These are phyloP conservation scores for Hirtodrosophila trivittata DNA, from an alignment of 2,888 invertebrate species.

Conservation along the genomic window DNA sequence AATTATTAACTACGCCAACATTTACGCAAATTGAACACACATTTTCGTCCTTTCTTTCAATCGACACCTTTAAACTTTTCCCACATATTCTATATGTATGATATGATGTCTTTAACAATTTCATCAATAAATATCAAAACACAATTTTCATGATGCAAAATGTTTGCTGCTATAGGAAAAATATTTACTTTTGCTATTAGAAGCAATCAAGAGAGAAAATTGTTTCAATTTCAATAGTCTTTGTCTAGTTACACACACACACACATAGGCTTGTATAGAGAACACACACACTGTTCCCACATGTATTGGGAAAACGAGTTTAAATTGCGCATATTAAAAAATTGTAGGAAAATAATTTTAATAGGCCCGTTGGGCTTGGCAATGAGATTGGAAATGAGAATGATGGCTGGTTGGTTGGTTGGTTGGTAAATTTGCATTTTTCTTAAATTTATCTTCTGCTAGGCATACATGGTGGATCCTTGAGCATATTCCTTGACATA, in stretches of 20 bases:
- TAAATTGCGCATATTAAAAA: slow-evolving; percentile 43
- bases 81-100: too few relatives aligned
- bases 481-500: slow-evolving; percentile 72
- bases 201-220: slow-evolving; percentile 35
- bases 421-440: slow-evolving; percentile 69
- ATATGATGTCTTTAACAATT: not conserved
- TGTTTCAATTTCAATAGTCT: slow-evolving; percentile 14
- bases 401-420: slow-evolving; percentile 1
- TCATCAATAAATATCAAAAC: slow-evolving; percentile 13
- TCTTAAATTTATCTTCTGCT: slow-evolving; percentile 72
- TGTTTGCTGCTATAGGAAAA: slow-evolving; percentile 11
- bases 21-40: slow-evolving; percentile 1
- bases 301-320: slow-evolving; percentile 11
- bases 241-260: slow-evolving; percentile 12
- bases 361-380: not conserved
- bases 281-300: too few relatives aligned
- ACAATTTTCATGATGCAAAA: slow-evolving; percentile 8
- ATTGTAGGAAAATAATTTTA: slow-evolving; percentile 54
- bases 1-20: not conserved
- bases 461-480: slow-evolving; percentile 50
- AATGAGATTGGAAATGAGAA: slow-evolving; percentile 9
- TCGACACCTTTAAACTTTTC: too few relatives aligned
- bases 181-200: slow-evolving; percentile 57
- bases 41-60: too few relatives aligned
- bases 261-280: not conserved